Percentiles rank a stretch among this genome's conserved stretches.
Evolutionary conservation across 2,888 invertebrate species (phyloP).

Genomic region (Arctia plantaginis): DNA sequence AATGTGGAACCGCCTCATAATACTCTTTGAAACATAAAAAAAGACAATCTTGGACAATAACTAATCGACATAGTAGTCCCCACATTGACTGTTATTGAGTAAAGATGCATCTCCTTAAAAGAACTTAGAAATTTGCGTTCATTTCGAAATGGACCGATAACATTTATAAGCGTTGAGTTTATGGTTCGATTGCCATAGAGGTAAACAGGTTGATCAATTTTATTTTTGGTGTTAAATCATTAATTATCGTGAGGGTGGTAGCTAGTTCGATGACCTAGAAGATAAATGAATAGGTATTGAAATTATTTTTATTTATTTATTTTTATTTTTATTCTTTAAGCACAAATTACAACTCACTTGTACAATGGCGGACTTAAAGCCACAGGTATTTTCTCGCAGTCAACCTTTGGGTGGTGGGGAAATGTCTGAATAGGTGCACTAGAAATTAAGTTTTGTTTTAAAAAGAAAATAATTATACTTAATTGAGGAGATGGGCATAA

Average conservation of each 20-base stretch:
- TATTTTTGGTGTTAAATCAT: not conserved
- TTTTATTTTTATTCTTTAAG: too few relatives aligned
- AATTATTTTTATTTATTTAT: not conserved
- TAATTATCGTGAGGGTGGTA: not conserved
- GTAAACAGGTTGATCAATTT: constrained; percentile 5
- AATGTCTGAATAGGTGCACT: too few relatives aligned
- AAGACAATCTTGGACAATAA: constrained; percentile 1
- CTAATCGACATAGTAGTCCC: constrained; percentile 32
- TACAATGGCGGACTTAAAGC: too few relatives aligned
- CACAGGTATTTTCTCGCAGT: too few relatives aligned
- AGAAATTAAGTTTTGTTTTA: too few relatives aligned
- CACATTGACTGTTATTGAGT: constrained; percentile 38
- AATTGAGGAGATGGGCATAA: too few relatives aligned
- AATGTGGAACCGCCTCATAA: not conserved
- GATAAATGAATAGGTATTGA: not conserved
- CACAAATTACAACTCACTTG: too few relatives aligned
- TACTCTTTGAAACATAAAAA: not conserved
- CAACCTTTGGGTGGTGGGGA: too few relatives aligned
- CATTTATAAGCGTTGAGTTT: constrained; percentile 10
- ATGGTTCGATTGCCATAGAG: constrained; percentile 10
- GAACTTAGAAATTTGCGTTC: constrained; percentile 27
- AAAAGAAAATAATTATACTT: too few relatives aligned
- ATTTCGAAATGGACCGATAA: constrained; percentile 12
- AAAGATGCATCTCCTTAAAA: constrained; percentile 35
- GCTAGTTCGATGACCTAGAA: constrained; percentile 7